A percentile compares a stretch with the other conserved stretches of the same genome.
Conservation (phyloP, 2,888 invertebrate species). For the Dascillus cervinus region DNA sequence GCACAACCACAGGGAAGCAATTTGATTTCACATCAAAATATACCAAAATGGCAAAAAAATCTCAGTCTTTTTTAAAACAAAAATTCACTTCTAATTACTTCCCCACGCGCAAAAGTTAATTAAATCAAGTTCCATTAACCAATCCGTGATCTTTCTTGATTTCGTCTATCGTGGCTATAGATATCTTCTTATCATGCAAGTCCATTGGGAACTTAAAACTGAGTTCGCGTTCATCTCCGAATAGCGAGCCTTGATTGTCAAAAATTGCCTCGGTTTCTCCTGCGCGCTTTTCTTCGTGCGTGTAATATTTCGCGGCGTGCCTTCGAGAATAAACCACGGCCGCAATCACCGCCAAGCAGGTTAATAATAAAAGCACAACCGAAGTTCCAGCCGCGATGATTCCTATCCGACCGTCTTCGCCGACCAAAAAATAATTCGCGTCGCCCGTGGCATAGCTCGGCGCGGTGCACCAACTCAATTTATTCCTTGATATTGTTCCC, state of each 20-base stretch:
- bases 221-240: conserved; percentile 45
- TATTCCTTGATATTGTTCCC: conserved; percentile 35
- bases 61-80: background rate
- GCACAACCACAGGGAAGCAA: too few species aligned
- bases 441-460: conserved; percentile 49
- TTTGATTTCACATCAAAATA: background rate
- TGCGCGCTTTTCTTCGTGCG: conserved; percentile 61
- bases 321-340: conserved; percentile 60
- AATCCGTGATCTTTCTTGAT: conserved; percentile 39
- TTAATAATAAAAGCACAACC: conserved; percentile 47
- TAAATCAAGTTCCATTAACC: conserved; percentile 29
- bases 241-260: conserved; percentile 41
- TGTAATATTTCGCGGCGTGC: conserved; percentile 72
- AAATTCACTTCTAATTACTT: conserved; percentile 1
- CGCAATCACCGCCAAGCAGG: conserved; percentile 40
- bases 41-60: background rate
- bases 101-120: background rate
- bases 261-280: conserved; percentile 42
- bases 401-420: conserved; percentile 50
- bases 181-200: conserved; percentile 34
- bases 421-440: conserved; percentile 35
- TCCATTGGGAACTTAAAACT: conserved; percentile 52
- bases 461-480: conserved; percentile 47
- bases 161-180: conserved; percentile 40
- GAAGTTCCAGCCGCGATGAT: conserved; percentile 50